phyloP scores from a whole-genome alignment of 30 jellyfish, hydroid and myxozoan genomes.

The Sanderia malayensis region DNA sequence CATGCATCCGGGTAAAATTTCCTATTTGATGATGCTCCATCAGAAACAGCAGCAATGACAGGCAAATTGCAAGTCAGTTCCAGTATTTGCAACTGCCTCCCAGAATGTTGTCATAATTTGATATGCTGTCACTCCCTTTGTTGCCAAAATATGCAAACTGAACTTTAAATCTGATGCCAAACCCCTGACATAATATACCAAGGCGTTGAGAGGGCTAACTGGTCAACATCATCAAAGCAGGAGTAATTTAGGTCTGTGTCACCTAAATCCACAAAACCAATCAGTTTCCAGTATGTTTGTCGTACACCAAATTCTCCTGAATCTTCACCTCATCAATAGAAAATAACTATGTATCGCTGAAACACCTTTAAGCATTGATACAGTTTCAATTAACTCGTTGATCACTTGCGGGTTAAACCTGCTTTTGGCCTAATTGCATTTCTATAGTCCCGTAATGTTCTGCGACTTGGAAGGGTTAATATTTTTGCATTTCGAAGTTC shows the following conservation, averaged over 20 bases:
- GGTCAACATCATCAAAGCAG: slow-evolving; percentile 21
- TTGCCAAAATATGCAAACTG: slow-evolving; percentile 40
- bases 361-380: slow-evolving; percentile 12
- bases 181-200: slow-evolving; percentile 54
- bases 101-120: slow-evolving; percentile 57
- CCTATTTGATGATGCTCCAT: no score
- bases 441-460: slow-evolving; percentile 52
- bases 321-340: slow-evolving; percentile 54
- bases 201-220: slow-evolving; percentile 38
- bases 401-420: slow-evolving; percentile 36
- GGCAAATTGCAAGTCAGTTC: slow-evolving; percentile 20
- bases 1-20: no score
- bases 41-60: slow-evolving; percentile 58
- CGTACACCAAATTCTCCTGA: slow-evolving; percentile 39
- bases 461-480: slow-evolving; percentile 37
- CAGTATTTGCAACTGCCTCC: slow-evolving; percentile 51
- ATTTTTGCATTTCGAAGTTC: slow-evolving; percentile 30
- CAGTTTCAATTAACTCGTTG: slow-evolving; percentile 24
- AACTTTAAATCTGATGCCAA: slow-evolving; percentile 43
- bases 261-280: slow-evolving; percentile 53
- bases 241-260: slow-evolving; percentile 37
- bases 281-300: slow-evolving; percentile 41
- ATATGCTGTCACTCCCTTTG: slow-evolving; percentile 25
- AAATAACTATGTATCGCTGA: slow-evolving; percentile 32
- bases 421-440: slow-evolving; percentile 37